Evolutionary conservation across 2,888 invertebrate species (phyloP).

Genomic region (Sisyra terminalis): DNA sequence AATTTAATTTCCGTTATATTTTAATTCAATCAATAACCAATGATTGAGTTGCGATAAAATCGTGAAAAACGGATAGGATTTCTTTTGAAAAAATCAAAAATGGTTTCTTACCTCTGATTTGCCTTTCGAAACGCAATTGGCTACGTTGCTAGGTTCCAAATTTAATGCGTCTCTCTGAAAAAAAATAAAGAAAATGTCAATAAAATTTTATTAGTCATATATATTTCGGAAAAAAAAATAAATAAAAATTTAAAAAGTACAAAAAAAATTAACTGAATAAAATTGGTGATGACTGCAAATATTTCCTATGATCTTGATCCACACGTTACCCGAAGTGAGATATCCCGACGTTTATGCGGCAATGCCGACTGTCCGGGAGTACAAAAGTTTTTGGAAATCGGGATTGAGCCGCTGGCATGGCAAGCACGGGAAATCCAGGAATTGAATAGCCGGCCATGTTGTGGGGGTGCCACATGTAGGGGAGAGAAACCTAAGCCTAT

Average conservation of each 20-base stretch:
- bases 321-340: neutral
- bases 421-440: neutral
- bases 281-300: neutral
- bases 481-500: neutral
- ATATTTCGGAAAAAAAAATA: neutral
- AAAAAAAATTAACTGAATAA: neutral
- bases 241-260: neutral
- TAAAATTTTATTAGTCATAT: neutral
- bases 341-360: neutral
- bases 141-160: conserved; percentile 80
- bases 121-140: conserved; percentile 85
- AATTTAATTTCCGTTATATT: too few relatives aligned
- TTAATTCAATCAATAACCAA: too few relatives aligned
- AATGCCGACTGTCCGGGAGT: conserved; percentile 1
- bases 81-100: neutral
- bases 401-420: conserved; percentile 1
- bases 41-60: too few relatives aligned
- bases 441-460: neutral
- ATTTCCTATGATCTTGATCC: neutral
- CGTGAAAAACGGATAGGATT: too few relatives aligned
- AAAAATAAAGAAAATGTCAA: conserved; percentile 11
- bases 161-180: conserved; percentile 75
- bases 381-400: conserved; percentile 1
- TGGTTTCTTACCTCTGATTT: conserved; percentile 75
- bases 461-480: conserved; percentile 1